Evolutionary conservation across 2,888 invertebrate genomes (phyloP).

Genomic region (Orgyia antiqua): DNA sequence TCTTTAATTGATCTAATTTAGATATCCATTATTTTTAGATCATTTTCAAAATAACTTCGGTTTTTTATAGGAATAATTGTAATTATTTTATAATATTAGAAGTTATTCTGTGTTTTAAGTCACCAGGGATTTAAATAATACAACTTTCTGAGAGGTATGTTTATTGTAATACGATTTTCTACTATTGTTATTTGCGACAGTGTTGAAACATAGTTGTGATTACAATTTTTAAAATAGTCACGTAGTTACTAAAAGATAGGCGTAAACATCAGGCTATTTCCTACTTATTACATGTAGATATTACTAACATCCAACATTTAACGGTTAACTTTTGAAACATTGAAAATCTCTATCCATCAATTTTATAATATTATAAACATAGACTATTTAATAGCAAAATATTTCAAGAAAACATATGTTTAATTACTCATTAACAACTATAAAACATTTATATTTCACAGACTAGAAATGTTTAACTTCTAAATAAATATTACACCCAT

Average conservation of each 20-base stretch:
- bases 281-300: conserved; percentile 22
- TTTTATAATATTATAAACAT: conserved; percentile 13
- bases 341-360: conserved; percentile 18
- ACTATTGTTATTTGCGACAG: conserved; percentile 8
- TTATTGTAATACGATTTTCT: conserved; percentile 4
- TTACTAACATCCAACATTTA: conserved; percentile 18
- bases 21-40: too few species aligned
- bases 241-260: conserved; percentile 8
- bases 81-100: too few species aligned
- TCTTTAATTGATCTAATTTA: too few species aligned
- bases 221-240: conserved; percentile 2
- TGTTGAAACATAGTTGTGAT: conserved; percentile 1
- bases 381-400: neutral
- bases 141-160: conserved; percentile 14
- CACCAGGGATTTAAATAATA: conserved; percentile 24
- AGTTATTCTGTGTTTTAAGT: too few species aligned
- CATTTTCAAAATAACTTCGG: too few species aligned
- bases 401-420: too few species aligned
- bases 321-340: conserved; percentile 18
- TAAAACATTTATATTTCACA: too few species aligned
- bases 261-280: conserved; percentile 16
- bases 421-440: too few species aligned
- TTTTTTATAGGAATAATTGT: too few species aligned
- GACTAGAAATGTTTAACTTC: too few species aligned
- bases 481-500: too few species aligned